A percentile compares a stretch with the other conserved stretches of the same genome.
Evolutionary conservation across 53 echinoderm and acorn worm genomes (phyloP).

Genomic region (Henricia sp.): DNA sequence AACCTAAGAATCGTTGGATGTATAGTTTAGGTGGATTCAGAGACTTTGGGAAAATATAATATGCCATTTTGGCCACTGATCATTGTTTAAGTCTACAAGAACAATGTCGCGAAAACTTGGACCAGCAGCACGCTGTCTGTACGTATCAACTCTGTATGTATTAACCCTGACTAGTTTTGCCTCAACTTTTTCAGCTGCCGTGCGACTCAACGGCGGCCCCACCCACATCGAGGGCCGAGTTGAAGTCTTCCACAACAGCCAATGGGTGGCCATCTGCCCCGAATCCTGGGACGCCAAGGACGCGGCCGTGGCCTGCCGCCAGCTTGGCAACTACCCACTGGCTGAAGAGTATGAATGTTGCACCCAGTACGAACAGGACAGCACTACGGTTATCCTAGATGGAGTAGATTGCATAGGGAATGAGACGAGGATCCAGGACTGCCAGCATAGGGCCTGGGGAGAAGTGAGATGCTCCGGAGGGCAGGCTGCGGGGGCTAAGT

Average conservation of each 20-base stretch:
- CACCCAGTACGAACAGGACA: background rate
- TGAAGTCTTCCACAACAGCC: constrained; percentile 68
- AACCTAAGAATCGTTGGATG: no score
- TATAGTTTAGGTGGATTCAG: no score
- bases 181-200: constrained; percentile 69
- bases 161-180: no score
- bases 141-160: no score
- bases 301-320: constrained; percentile 79
- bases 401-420: constrained; percentile 67
- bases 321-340: constrained; percentile 82
- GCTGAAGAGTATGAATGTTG: constrained; percentile 38
- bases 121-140: no score
- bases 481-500: constrained; percentile 61
- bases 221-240: constrained; percentile 71
- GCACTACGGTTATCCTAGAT: constrained; percentile 4
- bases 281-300: constrained; percentile 75
- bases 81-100: no score
- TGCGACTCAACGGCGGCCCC: constrained; percentile 58
- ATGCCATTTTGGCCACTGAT: no score
- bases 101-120: no score
- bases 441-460: constrained; percentile 1
- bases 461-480: constrained; percentile 6
- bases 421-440: constrained; percentile 70
- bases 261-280: constrained; percentile 77
- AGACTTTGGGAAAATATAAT: no score